phyloP scores from a whole-genome alignment of 1,140 invertebrate genomes.

The Platorchestia sp. region DNA sequence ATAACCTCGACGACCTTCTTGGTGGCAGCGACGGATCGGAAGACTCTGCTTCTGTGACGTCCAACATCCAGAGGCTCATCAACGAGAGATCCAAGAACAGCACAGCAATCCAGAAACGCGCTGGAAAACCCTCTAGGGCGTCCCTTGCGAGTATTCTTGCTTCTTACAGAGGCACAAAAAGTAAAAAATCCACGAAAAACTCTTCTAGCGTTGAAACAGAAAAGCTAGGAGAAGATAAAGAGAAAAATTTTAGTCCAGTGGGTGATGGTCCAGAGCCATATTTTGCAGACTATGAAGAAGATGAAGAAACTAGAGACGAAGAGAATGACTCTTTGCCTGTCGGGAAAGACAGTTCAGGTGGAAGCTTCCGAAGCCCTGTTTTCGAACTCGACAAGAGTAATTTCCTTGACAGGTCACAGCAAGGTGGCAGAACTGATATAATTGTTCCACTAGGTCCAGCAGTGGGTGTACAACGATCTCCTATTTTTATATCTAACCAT shows the following conservation, averaged over 20 bases:
- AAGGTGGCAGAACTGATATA: neutral
- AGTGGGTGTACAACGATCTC: neutral
- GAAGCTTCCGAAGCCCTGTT: neutral
- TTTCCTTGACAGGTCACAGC: neutral
- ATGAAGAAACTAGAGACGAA: neutral
- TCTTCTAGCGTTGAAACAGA: neutral
- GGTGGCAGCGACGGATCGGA: slow-evolving; percentile 30
- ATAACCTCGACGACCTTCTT: slow-evolving; percentile 56
- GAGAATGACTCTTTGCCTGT: neutral
- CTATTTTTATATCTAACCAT: neutral
- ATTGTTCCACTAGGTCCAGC: neutral
- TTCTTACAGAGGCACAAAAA: neutral
- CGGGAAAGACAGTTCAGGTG: neutral
- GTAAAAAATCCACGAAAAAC: neutral
- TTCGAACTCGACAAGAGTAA: neutral
- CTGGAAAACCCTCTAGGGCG: neutral
- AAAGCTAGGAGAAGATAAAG: neutral
- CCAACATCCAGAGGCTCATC: slow-evolving; percentile 57
- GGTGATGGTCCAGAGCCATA: slow-evolving; percentile 56
- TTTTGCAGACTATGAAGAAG: slow-evolving; percentile 52
- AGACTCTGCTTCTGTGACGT: slow-evolving; percentile 57
- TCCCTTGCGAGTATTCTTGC: slow-evolving; percentile 2
- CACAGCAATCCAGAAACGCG: neutral
- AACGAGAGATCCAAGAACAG: neutral
- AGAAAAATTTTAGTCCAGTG: neutral